A percentile compares a stretch with the other conserved stretches of the same genome.
These are phyloP conservation scores for Drosophila putrida DNA, from an alignment of 2,888 invertebrate genomes.

Conservation along the genomic window DNA sequence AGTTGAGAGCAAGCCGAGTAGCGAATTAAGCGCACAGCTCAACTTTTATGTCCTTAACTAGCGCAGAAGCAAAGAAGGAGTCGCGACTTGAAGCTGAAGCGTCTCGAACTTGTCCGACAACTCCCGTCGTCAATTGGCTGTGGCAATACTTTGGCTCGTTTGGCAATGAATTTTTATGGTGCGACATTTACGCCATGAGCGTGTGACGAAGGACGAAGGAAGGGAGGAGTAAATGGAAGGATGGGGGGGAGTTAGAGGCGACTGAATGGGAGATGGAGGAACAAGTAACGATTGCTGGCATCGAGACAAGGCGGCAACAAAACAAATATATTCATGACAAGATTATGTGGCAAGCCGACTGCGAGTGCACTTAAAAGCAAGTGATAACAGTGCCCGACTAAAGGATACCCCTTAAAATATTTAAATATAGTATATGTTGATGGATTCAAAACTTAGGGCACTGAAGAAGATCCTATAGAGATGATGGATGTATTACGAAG, in stretches of 20 bases:
- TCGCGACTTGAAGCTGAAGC: constrained; percentile 9
- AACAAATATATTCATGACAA: constrained; percentile 76
- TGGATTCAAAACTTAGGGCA: too few species aligned
- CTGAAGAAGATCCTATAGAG: too few species aligned
- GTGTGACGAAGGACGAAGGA: too few species aligned
- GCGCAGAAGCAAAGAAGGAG: constrained; percentile 1
- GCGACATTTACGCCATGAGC: constrained; percentile 60
- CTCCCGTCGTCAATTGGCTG: constrained; percentile 50
- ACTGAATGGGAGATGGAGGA: background rate
- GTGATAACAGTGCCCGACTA: too few species aligned
- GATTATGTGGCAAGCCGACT: constrained; percentile 62
- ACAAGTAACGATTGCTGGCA: constrained; percentile 9
- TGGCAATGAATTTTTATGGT: constrained; percentile 79
- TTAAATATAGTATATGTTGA: too few species aligned
- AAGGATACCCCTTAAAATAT: too few species aligned
- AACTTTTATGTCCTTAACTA: constrained; percentile 50
- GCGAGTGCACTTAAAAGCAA: constrained; percentile 49
- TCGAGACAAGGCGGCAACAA: constrained; percentile 41
- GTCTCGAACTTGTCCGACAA: constrained; percentile 44
- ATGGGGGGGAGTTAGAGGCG: background rate
- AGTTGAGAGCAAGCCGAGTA: constrained; percentile 28
- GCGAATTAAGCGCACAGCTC: constrained; percentile 24
- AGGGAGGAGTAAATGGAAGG: background rate
- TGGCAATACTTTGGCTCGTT: constrained; percentile 65
- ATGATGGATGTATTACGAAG: too few species aligned